Base-by-base conservation (phyloP, 2,888 invertebrate genomes). In the Epicampocera succincta region DNA sequence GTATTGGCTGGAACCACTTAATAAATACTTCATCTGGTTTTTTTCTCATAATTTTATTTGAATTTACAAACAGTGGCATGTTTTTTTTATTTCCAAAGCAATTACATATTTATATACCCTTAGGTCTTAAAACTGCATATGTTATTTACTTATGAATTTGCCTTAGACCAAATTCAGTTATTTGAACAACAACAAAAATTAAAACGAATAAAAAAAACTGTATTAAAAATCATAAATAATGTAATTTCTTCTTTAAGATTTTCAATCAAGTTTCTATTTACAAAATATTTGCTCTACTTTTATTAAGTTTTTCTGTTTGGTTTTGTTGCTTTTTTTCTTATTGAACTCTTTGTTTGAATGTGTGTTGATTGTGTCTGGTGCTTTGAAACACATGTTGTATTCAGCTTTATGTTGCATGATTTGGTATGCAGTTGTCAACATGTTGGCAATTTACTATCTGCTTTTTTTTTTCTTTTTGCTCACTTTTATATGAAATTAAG, bases 251-350 rank as follows among this genome's bases (percentile, higher is more conserved):
- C 50, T 61, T 21, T 65, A 46, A n/a, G 56, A 52, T 50, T 66
- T 66, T 58, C 33, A 60, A 68, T 74, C 74, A 50, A 58, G 66
- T 68, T 68, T 66, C 17, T 60, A 61, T 68, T 63, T 66, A 48
- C 56, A 58, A 76, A 61, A 54, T 48, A 76, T 69, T 76, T 76
- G 76, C 69, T 76, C 76, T 40, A 76, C 46, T 76, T 76, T 74
- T 56, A 15, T 29, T 52, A 50, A 19, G 5, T 56, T 13, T 54
- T 65, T 63, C 44, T 52, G 33, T 2, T n/a, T 15, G 19, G 33
- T 63, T 13, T 21, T 50, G 0, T 12, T 19, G 21, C 38, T 44
- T 73, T n/a, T 29, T 3, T 54, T n/a, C 12, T 4, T 42, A 50
- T 66, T 75, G 15, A 38, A 54, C 33, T 61, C 2, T 58, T 29